Evolutionary conservation across 2,113 vertebrate genomes (phyloP), one percentile per base, ranked within the genome.

Genomic region (Meles meles): DNA sequence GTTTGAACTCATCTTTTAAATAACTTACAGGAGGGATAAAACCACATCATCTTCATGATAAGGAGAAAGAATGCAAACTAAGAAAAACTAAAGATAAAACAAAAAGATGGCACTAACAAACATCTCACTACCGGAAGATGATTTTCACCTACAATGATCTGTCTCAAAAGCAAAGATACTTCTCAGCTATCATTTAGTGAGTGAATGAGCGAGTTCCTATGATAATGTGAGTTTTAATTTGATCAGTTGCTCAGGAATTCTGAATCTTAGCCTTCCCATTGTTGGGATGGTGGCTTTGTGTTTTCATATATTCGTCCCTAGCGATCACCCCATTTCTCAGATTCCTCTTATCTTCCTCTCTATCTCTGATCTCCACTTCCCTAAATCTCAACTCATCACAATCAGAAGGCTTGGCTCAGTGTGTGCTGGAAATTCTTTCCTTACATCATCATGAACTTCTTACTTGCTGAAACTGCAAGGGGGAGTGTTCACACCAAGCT

Each of bases 31-130:
- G 63, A 87, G 17, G 77, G 47, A 42, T 27, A 61, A 67, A 94
- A 96, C 20, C 65, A 21, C 71, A 85, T 27, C 4, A 87, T 92
- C 83, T 59, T 97, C n/a, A 74, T 55, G 44, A 83, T 47, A 80
- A 94, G 77, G 85, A 94, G 42, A 96, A 93, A 67, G 39, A 71
- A 93, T 85, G 86, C 59, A 77, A 95, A 82, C 77, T 57, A 67
- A 90, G 72, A 82, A 87, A 91, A 94, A 93, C 88, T 44, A 67
- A n/a, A 91, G 42, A 74, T 8, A 79, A 55, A 93, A 67, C 15
- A 71, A 79, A 42, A 57, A 85, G 47, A 91, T 25, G 49, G 72
- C 21, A 72, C 18, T 37, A 20, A 83, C 93, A 82, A 79, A 86
- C 21, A 81, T 90, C 44, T 93, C 17, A 76, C n/a, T 90, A 89